phyloP scores from a whole-genome alignment of 2,888 invertebrate species.

The Acrocera orbiculus region DNA sequence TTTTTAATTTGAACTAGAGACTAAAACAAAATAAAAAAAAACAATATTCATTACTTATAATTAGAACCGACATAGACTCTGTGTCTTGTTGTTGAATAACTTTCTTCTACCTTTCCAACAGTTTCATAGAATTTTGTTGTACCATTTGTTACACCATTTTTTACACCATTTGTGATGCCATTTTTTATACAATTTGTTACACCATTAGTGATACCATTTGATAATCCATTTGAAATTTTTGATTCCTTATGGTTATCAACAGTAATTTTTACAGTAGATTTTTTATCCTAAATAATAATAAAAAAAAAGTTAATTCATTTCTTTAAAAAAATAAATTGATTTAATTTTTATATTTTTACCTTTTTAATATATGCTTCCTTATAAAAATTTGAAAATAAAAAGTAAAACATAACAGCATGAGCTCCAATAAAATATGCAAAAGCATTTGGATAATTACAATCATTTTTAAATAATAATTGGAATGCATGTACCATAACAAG shows the following conservation, averaged over 20 bases:
- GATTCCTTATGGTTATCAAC: too few relatives aligned
- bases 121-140: constrained; percentile 20
- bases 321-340: background rate
- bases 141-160: constrained; percentile 14
- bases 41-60: too few relatives aligned
- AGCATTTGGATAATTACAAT: constrained; percentile 76
- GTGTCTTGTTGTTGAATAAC: constrained; percentile 24
- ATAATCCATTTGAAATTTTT: too few relatives aligned
- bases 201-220: too few relatives aligned
- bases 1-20: too few relatives aligned
- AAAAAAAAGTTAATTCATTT: constrained; percentile 1
- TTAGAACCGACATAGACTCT: constrained; percentile 21
- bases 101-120: constrained; percentile 18
- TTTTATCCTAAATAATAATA: constrained; percentile 2
- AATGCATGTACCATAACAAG: constrained; percentile 76
- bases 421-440: constrained; percentile 84
- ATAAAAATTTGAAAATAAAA: constrained; percentile 86
- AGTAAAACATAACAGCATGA: constrained; percentile 83
- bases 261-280: too few relatives aligned
- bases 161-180: background rate
- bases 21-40: too few relatives aligned
- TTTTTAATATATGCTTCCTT: constrained; percentile 48
- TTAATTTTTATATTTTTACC: constrained; percentile 19
- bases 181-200: too few relatives aligned
- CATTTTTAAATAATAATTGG: constrained; percentile 63